Evolutionary conservation across 2,888 invertebrate genomes (phyloP).

Genomic region (Agonopterix alstromeriana): DNA sequence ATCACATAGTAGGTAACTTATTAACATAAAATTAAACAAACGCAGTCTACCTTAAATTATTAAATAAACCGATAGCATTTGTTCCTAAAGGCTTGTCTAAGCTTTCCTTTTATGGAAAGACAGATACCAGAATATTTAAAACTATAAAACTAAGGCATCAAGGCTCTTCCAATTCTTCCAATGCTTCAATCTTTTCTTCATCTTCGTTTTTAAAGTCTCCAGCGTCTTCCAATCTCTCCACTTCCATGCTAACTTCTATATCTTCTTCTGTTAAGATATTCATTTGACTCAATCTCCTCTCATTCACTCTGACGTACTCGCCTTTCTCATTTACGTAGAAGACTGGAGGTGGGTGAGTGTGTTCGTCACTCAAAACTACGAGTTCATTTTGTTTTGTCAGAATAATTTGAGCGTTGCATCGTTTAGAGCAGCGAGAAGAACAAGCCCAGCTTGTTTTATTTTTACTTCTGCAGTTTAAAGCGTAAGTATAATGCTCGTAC

Average conservation of each 20-base stretch:
- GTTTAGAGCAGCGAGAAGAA: constrained; percentile 53
- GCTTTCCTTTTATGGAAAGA: too few species aligned
- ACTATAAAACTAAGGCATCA: too few species aligned
- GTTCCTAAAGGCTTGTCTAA: too few species aligned
- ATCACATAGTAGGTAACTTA: too few species aligned
- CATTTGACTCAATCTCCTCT: constrained; percentile 17
- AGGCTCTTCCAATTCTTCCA: background rate
- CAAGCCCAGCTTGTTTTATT: constrained; percentile 46
- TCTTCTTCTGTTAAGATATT: background rate
- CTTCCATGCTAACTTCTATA: background rate
- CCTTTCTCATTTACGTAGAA: constrained; percentile 48
- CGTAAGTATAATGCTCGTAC: constrained; percentile 49
- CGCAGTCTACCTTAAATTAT: too few species aligned
- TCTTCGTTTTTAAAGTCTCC: background rate
- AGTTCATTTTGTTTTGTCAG: constrained; percentile 37
- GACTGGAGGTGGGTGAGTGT: constrained; percentile 50
- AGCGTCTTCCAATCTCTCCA: background rate
- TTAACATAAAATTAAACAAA: too few species aligned
- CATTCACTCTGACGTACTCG: constrained; percentile 37
- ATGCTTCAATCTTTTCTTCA: background rate
- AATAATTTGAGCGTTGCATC: constrained; percentile 47
- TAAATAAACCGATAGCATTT: too few species aligned
- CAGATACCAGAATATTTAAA: too few species aligned
- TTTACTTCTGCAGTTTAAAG: constrained; percentile 42
- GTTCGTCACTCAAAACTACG: constrained; percentile 30